Base-by-base conservation (phyloP, 2,113 vertebrate species). In the Semnornis frantzii region DNA sequence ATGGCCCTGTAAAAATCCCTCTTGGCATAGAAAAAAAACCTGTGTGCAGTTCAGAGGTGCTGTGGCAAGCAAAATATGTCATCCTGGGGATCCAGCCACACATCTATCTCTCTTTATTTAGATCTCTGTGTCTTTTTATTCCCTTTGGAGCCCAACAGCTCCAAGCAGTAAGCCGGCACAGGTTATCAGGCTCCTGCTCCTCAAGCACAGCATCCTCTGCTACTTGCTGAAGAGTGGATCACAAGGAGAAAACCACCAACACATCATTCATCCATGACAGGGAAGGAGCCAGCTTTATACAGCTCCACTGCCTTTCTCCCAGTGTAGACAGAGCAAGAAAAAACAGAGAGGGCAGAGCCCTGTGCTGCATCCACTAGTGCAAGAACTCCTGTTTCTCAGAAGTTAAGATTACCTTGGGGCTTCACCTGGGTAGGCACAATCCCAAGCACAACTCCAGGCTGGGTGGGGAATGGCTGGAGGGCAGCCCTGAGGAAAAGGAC, bases 1-100 rank as follows among this genome's bases (percentile, higher is more conserved):
- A 81, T 81, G 96, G 97, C 97, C 97, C 97, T 97, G 95, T 96
- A 97, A 98, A 96, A 92, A 44, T 68, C 91, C 74, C 89, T 93
- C 71, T 95, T 97, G 97, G 95, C 97, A 95, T 96, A 59, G 90
- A 97, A 94, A 73, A 74, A 44, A 75, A 76, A 34, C 93, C 91
- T 10, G 23, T 28, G 76, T 92, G 90, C 72, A 69, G 81, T 10
- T 82, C 94, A 96, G 91, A 89, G 92, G 81, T 1, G 33, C 89
- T 90, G 58, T 57, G 62, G 90, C 93, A 96, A 92, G 90, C 84
- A 93, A 70, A 92, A 68, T 95, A 87, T 83, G 96, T 97, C 96
- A 97, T 93, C 59, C 79, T 5, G 9, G 78, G 82, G 92, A 81
- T 89, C 60, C 52, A 74, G 25, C 80, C 75, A 37, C 52, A 69